A percentile compares a stretch with the other conserved stretches of the same genome.
These are phyloP conservation scores for Phocoena phocoena DNA, from an alignment of 2,113 vertebrate genomes.

Conservation along the genomic window DNA sequence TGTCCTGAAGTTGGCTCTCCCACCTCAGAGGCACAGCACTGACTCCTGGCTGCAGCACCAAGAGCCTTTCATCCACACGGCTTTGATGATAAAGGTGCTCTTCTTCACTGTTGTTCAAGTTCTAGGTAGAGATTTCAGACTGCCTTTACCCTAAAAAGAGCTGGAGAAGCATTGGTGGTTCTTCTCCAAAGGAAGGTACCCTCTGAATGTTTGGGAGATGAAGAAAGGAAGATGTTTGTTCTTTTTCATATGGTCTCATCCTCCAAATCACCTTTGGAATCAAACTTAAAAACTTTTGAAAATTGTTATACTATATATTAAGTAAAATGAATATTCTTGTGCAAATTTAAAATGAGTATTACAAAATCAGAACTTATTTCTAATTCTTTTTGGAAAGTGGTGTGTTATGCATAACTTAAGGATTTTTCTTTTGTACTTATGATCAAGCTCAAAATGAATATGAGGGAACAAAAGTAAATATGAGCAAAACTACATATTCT, in stretches of 20 bases:
- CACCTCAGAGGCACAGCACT: no score
- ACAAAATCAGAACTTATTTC: constrained; percentile 7
- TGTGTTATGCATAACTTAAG: not conserved
- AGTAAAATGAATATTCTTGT: constrained; percentile 16
- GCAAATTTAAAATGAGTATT: constrained; percentile 45
- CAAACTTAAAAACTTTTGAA: constrained; percentile 21
- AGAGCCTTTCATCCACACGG: no score
- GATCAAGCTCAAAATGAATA: constrained; percentile 40
- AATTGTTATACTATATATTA: not conserved
- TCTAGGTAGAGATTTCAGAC: no score
- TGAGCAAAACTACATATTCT: constrained; percentile 41
- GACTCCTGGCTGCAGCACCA: no score
- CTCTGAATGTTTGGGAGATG: accelerated
- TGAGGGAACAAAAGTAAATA: constrained; percentile 28
- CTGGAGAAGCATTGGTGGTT: not conserved
- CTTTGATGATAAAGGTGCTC: no score
- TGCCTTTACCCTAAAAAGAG: no score
- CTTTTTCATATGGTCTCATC: not conserved
- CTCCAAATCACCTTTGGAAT: no score
- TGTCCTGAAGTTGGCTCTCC: no score
- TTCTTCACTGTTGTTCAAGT: no score
- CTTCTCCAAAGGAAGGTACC: not conserved
- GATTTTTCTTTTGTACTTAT: constrained; percentile 45
- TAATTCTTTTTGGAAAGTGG: constrained; percentile 32
- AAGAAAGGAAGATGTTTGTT: not conserved